phyloP scores from a whole-genome alignment of 2,888 invertebrate species.

The Chydorus sphaericus region DNA sequence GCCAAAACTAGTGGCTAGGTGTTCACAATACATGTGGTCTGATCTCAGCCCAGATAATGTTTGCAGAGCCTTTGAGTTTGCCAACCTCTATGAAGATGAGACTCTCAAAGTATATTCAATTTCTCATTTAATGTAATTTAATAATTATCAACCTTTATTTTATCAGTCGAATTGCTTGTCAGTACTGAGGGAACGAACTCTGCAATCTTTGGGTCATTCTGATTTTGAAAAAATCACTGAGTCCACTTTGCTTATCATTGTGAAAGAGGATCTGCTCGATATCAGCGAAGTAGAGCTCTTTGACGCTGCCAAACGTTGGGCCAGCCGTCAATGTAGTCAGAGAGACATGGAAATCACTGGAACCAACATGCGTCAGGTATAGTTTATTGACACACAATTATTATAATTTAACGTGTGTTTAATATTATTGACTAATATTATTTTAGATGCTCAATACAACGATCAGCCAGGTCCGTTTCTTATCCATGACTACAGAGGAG shows the following conservation, averaged over 20 bases:
- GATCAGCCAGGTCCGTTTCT: constrained; percentile 59
- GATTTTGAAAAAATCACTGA: constrained; percentile 65
- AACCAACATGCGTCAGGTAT: constrained; percentile 19
- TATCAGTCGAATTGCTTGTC: constrained; percentile 1
- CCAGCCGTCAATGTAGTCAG: constrained; percentile 39
- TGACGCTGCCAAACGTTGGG: constrained; percentile 53
- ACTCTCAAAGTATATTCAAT: constrained; percentile 62
- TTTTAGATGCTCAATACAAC: constrained; percentile 29
- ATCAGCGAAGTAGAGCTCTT: constrained; percentile 62
- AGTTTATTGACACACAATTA: too few relatives aligned
- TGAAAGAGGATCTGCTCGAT: constrained; percentile 56
- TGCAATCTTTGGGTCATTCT: constrained; percentile 54
- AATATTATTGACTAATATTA: too few relatives aligned
- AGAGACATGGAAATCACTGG: constrained; percentile 25
- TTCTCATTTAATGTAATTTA: too few relatives aligned
- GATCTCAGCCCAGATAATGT: constrained; percentile 64
- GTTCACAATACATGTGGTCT: constrained; percentile 70
- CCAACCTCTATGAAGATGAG: constrained; percentile 67
- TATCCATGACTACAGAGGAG: constrained; percentile 62
- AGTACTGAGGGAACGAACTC: too few relatives aligned
- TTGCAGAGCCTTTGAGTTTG: constrained; percentile 72
- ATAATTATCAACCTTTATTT: background rate
- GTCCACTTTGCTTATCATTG: constrained; percentile 54
- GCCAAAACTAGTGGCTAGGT: constrained; percentile 65
- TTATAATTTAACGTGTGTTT: too few relatives aligned